Percentiles rank a stretch among this genome's conserved stretches.
Conservation (phyloP, 2,888 invertebrate species). For the Athrips mouffetella region DNA sequence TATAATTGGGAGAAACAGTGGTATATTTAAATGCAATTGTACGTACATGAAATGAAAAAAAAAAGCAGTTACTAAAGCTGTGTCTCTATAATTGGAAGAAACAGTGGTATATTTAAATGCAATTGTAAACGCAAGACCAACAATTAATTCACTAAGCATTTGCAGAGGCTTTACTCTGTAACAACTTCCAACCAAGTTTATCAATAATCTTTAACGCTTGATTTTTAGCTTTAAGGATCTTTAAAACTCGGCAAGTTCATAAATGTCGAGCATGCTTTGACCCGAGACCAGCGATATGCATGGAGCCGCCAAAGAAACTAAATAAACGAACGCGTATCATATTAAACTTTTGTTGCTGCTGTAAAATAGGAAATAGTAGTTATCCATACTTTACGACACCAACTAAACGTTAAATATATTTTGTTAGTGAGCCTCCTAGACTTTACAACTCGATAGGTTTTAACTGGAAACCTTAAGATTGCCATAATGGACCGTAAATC, state of each 20-base stretch:
- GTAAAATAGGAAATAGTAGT: conserved; percentile 46
- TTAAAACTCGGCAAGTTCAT: conserved; percentile 31
- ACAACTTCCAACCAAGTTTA: conserved; percentile 24
- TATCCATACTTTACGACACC: conserved; percentile 3
- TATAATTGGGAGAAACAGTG: conserved; percentile 7
- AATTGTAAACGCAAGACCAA: conserved; percentile 8
- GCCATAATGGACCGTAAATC: conserved; percentile 62
- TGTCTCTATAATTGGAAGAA: conserved; percentile 13
- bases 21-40: conserved; percentile 1
- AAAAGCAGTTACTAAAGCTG: conserved; percentile 8
- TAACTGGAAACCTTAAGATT: conserved; percentile 55
- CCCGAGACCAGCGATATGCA: conserved; percentile 25
- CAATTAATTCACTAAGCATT: conserved; percentile 18
- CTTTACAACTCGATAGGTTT: conserved; percentile 53
- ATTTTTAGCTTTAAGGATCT: conserved; percentile 27
- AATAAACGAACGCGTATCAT: conserved; percentile 40
- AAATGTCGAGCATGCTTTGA: conserved; percentile 30
- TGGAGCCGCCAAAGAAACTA: conserved; percentile 37
- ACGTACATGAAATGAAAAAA: conserved; percentile 6
- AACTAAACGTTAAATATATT: conserved; percentile 31
- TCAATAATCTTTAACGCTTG: conserved; percentile 28
- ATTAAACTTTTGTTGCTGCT: conserved; percentile 49
- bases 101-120: background rate
- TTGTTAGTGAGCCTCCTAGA: conserved; percentile 58
- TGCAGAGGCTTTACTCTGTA: conserved; percentile 9